Percentiles rank a stretch among this genome's conserved stretches.
Evolutionary conservation across 2,888 invertebrate species (phyloP).

Genomic region (Rutpela maculata): DNA sequence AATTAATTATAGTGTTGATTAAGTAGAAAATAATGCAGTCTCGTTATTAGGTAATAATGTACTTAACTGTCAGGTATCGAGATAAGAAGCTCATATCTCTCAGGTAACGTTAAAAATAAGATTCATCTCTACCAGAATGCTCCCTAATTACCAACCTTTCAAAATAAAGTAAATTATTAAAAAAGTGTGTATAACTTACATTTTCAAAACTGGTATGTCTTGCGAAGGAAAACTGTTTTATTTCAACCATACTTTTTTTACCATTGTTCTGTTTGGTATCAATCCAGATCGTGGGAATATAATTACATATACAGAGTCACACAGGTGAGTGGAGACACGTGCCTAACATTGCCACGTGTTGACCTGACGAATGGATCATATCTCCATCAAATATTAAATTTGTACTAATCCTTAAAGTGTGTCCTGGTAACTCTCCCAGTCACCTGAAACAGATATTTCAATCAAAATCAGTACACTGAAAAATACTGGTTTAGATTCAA

Average conservation of each 20-base stretch:
- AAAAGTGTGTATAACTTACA: no score
- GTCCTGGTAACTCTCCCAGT: constrained; percentile 20
- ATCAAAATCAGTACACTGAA: constrained; percentile 24
- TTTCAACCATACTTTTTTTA: not conserved
- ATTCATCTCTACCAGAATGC: not conserved
- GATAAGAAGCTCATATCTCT: not conserved
- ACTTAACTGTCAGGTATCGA: not conserved
- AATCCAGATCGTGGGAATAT: constrained; percentile 45
- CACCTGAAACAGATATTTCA: constrained; percentile 15
- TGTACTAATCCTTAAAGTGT: constrained; percentile 37
- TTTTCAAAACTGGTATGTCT: not conserved
- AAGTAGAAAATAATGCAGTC: not conserved
- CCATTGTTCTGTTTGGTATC: not conserved
- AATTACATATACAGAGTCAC: constrained; percentile 42
- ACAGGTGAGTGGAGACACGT: constrained; percentile 46
- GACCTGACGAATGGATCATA: constrained; percentile 35
- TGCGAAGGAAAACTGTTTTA: not conserved
- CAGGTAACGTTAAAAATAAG: not conserved
- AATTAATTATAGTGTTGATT: not conserved
- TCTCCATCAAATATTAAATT: constrained; percentile 38
- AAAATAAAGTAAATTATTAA: not conserved
- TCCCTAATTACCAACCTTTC: not conserved
- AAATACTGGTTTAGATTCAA: constrained; percentile 2
- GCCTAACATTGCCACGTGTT: constrained; percentile 37
- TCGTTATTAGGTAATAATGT: not conserved